Conservation (phyloP, 2,113 vertebrate genomes). For the Marmota monax region DNA sequence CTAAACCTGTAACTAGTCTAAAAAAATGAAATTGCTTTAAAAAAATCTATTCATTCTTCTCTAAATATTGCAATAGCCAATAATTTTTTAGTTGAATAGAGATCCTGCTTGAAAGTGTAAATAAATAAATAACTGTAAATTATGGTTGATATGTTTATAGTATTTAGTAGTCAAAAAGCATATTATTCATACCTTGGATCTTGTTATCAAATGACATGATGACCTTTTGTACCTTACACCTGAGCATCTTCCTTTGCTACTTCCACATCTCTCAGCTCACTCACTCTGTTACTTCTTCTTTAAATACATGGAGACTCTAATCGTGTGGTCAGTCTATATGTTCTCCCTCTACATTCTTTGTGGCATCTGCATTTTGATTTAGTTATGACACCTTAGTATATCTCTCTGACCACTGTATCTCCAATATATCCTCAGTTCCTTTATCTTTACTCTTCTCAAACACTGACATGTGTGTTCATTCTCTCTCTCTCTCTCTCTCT, state of each 20-base stretch:
- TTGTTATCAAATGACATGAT: neutral
- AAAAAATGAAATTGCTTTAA: neutral
- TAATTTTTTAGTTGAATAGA: neutral
- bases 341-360: neutral
- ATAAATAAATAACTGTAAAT: conserved; percentile 9
- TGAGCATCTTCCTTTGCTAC: neutral
- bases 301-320: neutral
- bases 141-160: neutral
- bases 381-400: neutral
- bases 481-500: neutral
- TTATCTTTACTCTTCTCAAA: neutral
- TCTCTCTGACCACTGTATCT: neutral
- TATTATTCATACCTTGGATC: neutral
- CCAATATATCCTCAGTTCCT: neutral
- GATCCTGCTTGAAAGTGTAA: neutral
- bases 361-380: neutral
- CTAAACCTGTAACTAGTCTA: neutral
- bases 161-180: neutral
- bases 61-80: neutral
- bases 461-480: neutral
- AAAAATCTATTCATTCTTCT: neutral
- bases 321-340: neutral
- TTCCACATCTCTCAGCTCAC: neutral
- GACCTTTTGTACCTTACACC: neutral
- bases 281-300: neutral